phyloP scores from a whole-genome alignment of 2,113 vertebrate genomes.

The Vidua macroura region DNA sequence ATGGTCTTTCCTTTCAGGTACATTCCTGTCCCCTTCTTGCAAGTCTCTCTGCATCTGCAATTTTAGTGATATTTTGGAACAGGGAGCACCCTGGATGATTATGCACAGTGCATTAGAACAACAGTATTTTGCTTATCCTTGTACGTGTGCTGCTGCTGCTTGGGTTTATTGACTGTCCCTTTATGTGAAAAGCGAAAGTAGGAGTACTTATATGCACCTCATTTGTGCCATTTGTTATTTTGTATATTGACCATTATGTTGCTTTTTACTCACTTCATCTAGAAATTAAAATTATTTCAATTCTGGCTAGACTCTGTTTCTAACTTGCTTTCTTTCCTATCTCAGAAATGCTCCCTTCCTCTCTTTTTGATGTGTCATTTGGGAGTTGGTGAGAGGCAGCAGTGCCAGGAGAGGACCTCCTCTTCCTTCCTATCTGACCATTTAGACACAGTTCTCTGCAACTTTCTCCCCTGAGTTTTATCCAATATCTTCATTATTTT shows the following conservation, averaged over 20 bases:
- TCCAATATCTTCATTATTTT: neutral
- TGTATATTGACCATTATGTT: neutral
- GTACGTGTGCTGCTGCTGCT: neutral
- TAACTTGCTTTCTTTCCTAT: neutral
- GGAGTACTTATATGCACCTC: neutral
- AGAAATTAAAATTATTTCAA: slow-evolving; percentile 44
- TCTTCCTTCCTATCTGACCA: neutral
- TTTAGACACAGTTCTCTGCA: neutral
- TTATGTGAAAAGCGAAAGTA: slow-evolving; percentile 21
- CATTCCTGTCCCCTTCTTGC: neutral
- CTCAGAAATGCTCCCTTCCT: accelerated
- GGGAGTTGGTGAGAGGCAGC: neutral
- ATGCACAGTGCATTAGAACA: neutral
- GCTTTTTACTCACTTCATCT: neutral
- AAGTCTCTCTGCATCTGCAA: neutral
- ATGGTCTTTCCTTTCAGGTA: slow-evolving; percentile 30
- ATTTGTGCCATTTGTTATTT: neutral
- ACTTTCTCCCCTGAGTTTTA: neutral
- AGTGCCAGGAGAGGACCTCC: neutral
- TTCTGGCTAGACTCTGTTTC: neutral
- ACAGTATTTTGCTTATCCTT: neutral
- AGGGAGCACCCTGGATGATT: neutral
- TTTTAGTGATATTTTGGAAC: slow-evolving; percentile 6
- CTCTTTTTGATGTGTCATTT: neutral
- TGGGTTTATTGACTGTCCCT: slow-evolving; percentile 33